Percentiles rank a stretch among this genome's conserved stretches.
phyloP scores from a whole-genome alignment of 2,888 invertebrate species.

The Drosophila birchii region DNA sequence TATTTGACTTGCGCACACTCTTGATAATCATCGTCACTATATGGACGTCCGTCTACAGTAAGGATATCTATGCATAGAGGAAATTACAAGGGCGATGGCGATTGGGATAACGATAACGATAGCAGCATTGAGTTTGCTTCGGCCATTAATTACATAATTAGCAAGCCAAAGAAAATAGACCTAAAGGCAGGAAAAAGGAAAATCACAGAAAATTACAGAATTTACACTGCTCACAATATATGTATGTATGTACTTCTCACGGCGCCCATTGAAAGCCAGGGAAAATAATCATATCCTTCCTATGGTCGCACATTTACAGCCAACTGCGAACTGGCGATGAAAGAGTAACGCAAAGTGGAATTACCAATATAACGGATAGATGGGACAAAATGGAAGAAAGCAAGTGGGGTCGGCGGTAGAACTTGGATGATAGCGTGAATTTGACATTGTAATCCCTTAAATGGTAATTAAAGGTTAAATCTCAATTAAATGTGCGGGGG shows the following conservation, averaged over 20 bases:
- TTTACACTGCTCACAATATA: constrained; percentile 13
- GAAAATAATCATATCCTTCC: constrained; percentile 54
- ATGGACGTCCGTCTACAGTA: not conserved
- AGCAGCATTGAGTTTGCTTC: constrained; percentile 31
- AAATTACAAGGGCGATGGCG: constrained; percentile 33
- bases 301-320: constrained; percentile 38
- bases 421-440: constrained; percentile 36
- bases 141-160: constrained; percentile 32
- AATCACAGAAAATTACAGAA: not conserved
- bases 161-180: constrained; percentile 1
- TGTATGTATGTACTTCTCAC: constrained; percentile 36
- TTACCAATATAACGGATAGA: constrained; percentile 12
- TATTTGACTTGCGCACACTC: not conserved
- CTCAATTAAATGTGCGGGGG: constrained; percentile 66
- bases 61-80: constrained; percentile 6
- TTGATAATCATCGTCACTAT: not conserved
- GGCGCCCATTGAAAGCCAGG: not conserved
- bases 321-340: constrained; percentile 41
- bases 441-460: constrained; percentile 68
- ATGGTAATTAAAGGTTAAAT: constrained; percentile 73
- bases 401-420: not conserved
- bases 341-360: constrained; percentile 26
- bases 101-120: constrained; percentile 35
- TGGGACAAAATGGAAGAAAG: not conserved
- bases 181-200: not conserved